Conservation (phyloP, 2,113 vertebrate genomes). For the Coptodon rendalli region DNA sequence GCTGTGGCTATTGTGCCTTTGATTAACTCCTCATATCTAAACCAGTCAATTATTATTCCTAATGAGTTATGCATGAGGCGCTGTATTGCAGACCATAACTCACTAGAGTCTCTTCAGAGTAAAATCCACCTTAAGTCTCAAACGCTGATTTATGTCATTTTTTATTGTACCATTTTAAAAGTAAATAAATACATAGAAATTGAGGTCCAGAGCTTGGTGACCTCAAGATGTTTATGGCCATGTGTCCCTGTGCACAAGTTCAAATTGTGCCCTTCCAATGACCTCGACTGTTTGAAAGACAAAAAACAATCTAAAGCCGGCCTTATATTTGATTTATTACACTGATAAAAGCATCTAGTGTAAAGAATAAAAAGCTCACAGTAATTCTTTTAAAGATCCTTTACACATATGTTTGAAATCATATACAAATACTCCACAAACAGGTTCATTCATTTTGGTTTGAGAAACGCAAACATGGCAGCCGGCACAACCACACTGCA, state of each 20-base stretch:
- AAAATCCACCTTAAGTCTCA: not conserved
- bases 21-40: not conserved
- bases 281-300: not conserved
- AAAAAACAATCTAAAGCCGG: not conserved
- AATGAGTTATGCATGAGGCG: not conserved
- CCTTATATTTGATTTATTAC: not conserved
- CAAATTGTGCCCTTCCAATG: not conserved
- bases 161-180: not conserved
- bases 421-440: not conserved
- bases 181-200: not conserved
- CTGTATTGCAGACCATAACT: not conserved
- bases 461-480: conserved; percentile 11
- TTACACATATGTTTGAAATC: not conserved
- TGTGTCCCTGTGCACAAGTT: not conserved
- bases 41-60: not conserved
- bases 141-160: not conserved
- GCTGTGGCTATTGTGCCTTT: not conserved
- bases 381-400: not conserved
- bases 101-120: not conserved
- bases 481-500: not conserved
- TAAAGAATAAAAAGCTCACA: not conserved
- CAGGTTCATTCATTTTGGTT: not conserved
- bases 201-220: not conserved
- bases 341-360: not conserved
- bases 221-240: not conserved